These are phyloP conservation scores for Clinocottus analis DNA, from an alignment of 2,113 vertebrate genomes.

Conservation along the genomic window DNA sequence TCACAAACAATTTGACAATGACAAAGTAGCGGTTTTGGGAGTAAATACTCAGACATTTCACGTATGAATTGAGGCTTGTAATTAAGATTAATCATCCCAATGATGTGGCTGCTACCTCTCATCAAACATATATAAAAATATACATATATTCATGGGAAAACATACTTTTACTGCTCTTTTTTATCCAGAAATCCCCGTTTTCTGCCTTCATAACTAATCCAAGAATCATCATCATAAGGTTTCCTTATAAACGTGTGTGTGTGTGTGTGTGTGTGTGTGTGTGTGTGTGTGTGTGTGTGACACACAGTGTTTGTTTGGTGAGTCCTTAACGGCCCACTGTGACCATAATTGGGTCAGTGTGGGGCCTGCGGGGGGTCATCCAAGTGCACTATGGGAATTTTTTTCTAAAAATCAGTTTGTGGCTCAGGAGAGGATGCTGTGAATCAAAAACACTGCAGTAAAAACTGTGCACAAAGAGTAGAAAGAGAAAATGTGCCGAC, in stretches of 20 bases:
- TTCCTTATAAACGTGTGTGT: neutral
- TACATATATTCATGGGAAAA: neutral
- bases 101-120: neutral
- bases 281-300: neutral
- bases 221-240: slow-evolving; percentile 1
- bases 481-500: neutral
- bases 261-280: slow-evolving; percentile 18
- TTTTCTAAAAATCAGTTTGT: slow-evolving; percentile 19
- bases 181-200: neutral
- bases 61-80: neutral
- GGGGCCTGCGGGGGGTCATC: slow-evolving; percentile 1
- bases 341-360: slow-evolving; percentile 42
- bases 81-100: neutral
- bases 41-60: slow-evolving; percentile 1
- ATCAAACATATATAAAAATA: no score
- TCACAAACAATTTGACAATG: slow-evolving; percentile 42
- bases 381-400: slow-evolving; percentile 13
- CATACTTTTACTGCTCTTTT: neutral
- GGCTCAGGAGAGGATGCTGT: slow-evolving; percentile 1
- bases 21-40: slow-evolving; percentile 17
- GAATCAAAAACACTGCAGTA: neutral
- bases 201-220: neutral
- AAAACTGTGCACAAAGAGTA: neutral
- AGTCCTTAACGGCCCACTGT: slow-evolving; percentile 9
- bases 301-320: slow-evolving; percentile 43